Percentiles rank a stretch among this genome's conserved stretches.
Conservation (phyloP, 2,113 vertebrate species). For the Aythya baeri region DNA sequence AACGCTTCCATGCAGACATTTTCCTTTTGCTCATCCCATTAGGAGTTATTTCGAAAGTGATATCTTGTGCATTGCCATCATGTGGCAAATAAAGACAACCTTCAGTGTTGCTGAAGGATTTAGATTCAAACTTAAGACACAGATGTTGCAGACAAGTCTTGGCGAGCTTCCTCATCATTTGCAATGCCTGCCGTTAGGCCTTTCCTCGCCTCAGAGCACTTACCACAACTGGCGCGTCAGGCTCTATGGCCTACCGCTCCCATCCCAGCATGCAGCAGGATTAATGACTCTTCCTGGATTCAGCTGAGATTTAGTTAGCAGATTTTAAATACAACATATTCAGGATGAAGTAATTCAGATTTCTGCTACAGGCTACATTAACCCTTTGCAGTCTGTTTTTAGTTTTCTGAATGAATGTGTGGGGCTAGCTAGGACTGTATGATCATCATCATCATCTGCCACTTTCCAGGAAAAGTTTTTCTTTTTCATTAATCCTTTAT, state of each 20-base stretch:
- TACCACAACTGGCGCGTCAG: not conserved
- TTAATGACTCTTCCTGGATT: not conserved
- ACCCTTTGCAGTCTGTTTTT: not conserved
- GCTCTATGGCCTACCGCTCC: accelerated
- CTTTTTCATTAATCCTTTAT: not conserved
- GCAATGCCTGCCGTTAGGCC: not conserved
- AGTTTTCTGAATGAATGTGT: accelerated
- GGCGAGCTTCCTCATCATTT: not conserved
- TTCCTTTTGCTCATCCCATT: accelerated
- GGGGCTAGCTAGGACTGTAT: no score
- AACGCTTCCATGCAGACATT: accelerated
- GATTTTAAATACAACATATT: not conserved
- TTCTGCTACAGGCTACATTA: not conserved
- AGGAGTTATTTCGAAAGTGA: not conserved
- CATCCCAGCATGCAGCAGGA: not conserved
- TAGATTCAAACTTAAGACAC: not conserved
- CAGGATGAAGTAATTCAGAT: not conserved
- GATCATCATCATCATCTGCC: not conserved
- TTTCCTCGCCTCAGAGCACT: accelerated
- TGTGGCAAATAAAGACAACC: accelerated
- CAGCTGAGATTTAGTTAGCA: not conserved
- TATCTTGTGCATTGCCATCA: accelerated
- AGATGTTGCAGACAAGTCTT: no score
- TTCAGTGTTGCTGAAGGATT: not conserved
- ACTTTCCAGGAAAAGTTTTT: not conserved